Evolutionary conservation across 2,888 invertebrate genomes (phyloP).

Genomic region (Aphidoletes aphidimyza): DNA sequence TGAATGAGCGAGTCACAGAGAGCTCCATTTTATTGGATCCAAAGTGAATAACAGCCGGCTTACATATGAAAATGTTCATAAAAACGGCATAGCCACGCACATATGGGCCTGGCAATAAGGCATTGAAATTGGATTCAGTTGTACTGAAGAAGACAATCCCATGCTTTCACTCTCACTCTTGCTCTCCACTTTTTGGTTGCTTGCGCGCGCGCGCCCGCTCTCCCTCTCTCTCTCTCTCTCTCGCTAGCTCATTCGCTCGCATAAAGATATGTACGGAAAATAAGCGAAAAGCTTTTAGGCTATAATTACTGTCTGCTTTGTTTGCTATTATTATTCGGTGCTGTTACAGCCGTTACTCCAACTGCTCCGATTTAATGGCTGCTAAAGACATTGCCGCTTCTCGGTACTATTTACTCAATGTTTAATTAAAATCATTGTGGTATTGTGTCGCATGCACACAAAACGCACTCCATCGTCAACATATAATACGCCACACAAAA

Average conservation of each 20-base stretch:
- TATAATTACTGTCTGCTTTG: slow-evolving; percentile 53
- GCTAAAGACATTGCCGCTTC: background rate
- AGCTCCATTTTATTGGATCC: background rate
- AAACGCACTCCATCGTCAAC: slow-evolving; percentile 6
- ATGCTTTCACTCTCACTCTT: background rate
- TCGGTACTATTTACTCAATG: slow-evolving; percentile 16
- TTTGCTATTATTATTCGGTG: slow-evolving; percentile 52
- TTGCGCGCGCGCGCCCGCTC: background rate
- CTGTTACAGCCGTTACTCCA: background rate
- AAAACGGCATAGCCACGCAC: slow-evolving; percentile 34
- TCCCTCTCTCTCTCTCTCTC: background rate
- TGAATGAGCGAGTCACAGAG: background rate
- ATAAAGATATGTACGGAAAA: background rate
- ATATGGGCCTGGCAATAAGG: slow-evolving; percentile 7
- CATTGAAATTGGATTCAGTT: slow-evolving; percentile 35
- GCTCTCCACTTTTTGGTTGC: background rate
- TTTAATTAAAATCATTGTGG: slow-evolving; percentile 55
- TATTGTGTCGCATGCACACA: slow-evolving; percentile 45
- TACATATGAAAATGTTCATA: slow-evolving; percentile 42
- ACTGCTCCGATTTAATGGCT: slow-evolving; percentile 22
- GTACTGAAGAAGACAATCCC: background rate
- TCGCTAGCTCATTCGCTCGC: background rate
- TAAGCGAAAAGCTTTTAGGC: slow-evolving; percentile 50
- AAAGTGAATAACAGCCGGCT: slow-evolving; percentile 42
- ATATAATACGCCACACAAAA: no score